Evolutionary conservation across 2,888 invertebrate genomes (phyloP), one percentile per base, ranked within the genome.

Genomic region (Athalia circularis): DNA sequence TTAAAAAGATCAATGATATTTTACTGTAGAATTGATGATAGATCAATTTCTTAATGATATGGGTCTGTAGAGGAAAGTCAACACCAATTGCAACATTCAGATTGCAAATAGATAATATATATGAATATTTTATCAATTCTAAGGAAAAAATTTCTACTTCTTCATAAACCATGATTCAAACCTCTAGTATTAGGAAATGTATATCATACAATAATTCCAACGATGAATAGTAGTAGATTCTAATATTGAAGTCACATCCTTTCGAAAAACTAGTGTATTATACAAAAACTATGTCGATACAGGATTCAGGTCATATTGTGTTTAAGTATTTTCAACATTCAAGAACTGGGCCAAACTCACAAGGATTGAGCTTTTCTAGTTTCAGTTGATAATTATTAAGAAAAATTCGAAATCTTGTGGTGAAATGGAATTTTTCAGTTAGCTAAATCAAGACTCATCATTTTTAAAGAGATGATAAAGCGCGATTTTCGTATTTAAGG

Each of bases 11-110:
- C 7, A 65, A 65, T 47, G 65, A 48, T 65, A 5, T 13, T 13
- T 47, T 7, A 48, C 29, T 48, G 48, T 29, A 29, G 48, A 48
- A 48, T 65, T 13, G 72, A 76, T 76, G 80, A 80, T 79, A 80
- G 68, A 75, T 64, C 80, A 54, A 77, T 65, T 72, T 59, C 77
- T 79, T 61, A 79, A 57, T 59, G 72, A 68, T 80, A 72, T 78
- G 65, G 70, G 68, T 77, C 70, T 80, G 79, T 80, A 80, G 68
- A 77, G 78, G 79, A 79, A 70, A 45, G 77, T 75, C 45, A 8
- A n/a, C n/a, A 2, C 11, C 5, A 45, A 64, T 45, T 4, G 29
- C 29, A 29, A 29, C 29, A 29, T 29, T 29, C 29, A 29, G 29
- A 29, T 29, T 29, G 29, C 29, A 29, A 29, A 29, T 29, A 2